Conservation (phyloP, 1,140 invertebrate species). For the Rhagoletis pomonella region DNA sequence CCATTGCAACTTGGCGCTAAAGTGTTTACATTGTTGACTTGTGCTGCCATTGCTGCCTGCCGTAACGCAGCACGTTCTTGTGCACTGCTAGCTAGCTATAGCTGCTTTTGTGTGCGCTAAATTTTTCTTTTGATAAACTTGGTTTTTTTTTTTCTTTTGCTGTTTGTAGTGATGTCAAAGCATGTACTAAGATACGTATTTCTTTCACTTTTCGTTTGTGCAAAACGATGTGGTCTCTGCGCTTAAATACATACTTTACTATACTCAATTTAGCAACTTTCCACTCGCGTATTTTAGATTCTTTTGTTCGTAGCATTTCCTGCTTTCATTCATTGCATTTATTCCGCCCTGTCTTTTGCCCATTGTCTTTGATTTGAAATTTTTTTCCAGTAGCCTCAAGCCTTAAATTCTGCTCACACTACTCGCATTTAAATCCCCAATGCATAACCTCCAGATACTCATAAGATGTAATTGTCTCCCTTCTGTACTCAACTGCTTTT, state of each 20-base stretch:
- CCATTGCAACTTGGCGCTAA: constrained; percentile 14
- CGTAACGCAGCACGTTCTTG: constrained; percentile 1
- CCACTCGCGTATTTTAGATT: too few species aligned
- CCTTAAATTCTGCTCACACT: background rate
- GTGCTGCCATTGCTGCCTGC: background rate
- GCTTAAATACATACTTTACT: background rate
- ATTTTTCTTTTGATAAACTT: background rate
- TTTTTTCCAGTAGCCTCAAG: constrained; percentile 8
- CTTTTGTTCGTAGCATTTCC: background rate
- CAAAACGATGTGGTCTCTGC: background rate
- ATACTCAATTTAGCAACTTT: background rate
- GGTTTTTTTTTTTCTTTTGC: too few species aligned
- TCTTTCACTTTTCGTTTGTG: background rate
- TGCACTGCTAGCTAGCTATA: background rate
- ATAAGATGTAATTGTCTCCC: constrained; percentile 68
- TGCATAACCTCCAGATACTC: constrained; percentile 66
- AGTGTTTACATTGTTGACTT: constrained; percentile 4
- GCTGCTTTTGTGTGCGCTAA: background rate
- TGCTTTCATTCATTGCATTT: background rate
- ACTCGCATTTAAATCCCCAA: constrained; percentile 46
- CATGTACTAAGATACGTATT: too few species aligned
- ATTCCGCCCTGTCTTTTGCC: background rate
- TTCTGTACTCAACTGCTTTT: background rate
- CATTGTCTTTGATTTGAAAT: background rate
- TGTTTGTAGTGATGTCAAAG: too few species aligned